Evolutionary conservation across 2,888 invertebrate species (phyloP).

Genomic region (Pammene aurita): DNA sequence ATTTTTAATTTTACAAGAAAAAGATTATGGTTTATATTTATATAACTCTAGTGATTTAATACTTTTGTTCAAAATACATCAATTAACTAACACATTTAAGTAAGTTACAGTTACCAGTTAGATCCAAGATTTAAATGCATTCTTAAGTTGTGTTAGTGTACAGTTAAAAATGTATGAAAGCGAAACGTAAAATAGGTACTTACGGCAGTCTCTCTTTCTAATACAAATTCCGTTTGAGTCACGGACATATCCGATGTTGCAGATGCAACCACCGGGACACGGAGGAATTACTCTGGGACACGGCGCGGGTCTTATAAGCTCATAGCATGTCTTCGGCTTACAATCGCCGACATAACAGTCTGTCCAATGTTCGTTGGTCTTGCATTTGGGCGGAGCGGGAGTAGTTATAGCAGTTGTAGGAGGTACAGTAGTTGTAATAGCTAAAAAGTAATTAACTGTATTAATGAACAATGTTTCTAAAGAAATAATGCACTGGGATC

Average conservation of each 20-base stretch:
- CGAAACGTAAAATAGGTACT: constrained; percentile 1
- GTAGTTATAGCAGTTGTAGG: background rate
- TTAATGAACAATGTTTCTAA: background rate
- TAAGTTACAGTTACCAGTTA: too few relatives aligned
- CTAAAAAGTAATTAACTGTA: background rate
- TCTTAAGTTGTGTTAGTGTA: too few relatives aligned
- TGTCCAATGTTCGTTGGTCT: constrained; percentile 28
- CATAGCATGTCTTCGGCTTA: constrained; percentile 31
- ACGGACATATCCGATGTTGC: constrained; percentile 23
- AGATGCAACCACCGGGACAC: constrained; percentile 33
- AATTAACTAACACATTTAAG: too few relatives aligned
- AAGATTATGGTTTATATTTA: too few relatives aligned
- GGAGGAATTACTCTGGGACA: constrained; percentile 17
- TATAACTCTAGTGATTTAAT: too few relatives aligned
- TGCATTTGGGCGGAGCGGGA: constrained; percentile 12
- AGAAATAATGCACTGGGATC: too few relatives aligned
- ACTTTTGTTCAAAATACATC: too few relatives aligned
- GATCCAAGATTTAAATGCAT: too few relatives aligned
- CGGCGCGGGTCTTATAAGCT: constrained; percentile 17
- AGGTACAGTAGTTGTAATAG: background rate
- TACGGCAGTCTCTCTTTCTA: constrained; percentile 27
- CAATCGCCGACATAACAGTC: constrained; percentile 23
- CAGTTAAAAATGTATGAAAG: too few relatives aligned
- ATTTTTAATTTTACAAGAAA: too few relatives aligned
- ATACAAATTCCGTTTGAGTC: constrained; percentile 21